Conservation (phyloP, 1,140 invertebrate genomes). For the Drosophila nigromelanica region DNA sequence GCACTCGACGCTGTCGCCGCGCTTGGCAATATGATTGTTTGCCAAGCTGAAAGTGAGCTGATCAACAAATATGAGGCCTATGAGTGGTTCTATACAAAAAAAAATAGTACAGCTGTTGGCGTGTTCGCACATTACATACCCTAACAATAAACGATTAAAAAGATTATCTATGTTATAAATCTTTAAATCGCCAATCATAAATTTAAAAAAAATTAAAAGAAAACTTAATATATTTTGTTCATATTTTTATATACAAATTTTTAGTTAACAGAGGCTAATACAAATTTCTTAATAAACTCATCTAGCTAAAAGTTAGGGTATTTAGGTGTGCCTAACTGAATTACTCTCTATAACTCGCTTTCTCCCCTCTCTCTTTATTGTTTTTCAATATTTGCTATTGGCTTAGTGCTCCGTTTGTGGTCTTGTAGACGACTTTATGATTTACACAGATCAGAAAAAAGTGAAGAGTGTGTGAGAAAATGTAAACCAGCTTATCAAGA, state of each 20-base stretch:
- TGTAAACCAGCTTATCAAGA: conserved; percentile 19
- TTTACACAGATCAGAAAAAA: conserved; percentile 12
- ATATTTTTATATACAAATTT: no score
- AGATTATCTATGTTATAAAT: no score
- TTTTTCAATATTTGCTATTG: conserved; percentile 30
- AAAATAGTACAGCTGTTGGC: not conserved
- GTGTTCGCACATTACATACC: not conserved
- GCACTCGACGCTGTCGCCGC: conserved; percentile 29
- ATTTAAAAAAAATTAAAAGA: no score
- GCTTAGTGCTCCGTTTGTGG: conserved; percentile 12
- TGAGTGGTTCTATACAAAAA: conserved; percentile 12
- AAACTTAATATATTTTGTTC: no score
- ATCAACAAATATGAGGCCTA: conserved; percentile 56
- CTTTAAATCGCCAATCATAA: no score
- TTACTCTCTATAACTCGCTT: not conserved
- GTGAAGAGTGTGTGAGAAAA: conserved; percentile 1
- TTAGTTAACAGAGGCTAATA: no score
- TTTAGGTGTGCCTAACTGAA: not conserved
- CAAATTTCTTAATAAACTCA: no score
- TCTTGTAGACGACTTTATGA: conserved; percentile 4
- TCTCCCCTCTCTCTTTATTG: conserved; percentile 13
- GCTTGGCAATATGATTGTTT: conserved; percentile 55
- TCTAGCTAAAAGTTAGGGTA: not conserved
- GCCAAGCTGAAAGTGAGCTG: conserved; percentile 66
- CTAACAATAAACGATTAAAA: not conserved